Percentiles rank a stretch among this genome's conserved stretches.
These are phyloP conservation scores for Agrochola litura DNA, from an alignment of 2,888 invertebrate species.

Conservation along the genomic window DNA sequence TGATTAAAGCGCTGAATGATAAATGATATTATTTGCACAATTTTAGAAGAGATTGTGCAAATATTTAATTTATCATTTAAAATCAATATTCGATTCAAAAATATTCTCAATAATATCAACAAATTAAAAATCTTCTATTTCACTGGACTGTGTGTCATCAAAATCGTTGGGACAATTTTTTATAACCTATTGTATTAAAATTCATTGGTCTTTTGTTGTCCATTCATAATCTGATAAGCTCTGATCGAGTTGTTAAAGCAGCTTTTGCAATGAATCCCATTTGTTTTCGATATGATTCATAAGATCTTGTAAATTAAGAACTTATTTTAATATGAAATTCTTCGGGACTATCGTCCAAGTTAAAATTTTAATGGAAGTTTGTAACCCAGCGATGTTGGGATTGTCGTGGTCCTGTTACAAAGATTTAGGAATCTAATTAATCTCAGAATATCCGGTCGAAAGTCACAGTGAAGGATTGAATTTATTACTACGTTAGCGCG, in stretches of 20 bases:
- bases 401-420: conserved; percentile 75
- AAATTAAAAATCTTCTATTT: not conserved
- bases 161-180: conserved; percentile 31
- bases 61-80: not conserved
- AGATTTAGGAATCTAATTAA: conserved; percentile 78
- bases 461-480: conserved; percentile 64
- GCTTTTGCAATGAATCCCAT: conserved; percentile 28
- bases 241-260: conserved; percentile 35
- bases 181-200: conserved; percentile 49
- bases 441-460: conserved; percentile 71
- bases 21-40: too few species aligned
- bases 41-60: not conserved
- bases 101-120: conserved; percentile 18
- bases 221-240: conserved; percentile 44
- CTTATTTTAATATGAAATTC: conserved; percentile 46
- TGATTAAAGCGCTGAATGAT: not conserved
- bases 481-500: conserved; percentile 60
- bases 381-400: conserved; percentile 67
- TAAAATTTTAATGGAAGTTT: conserved; percentile 73
- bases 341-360: conserved; percentile 60
- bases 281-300: conserved; percentile 37
- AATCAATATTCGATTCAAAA: not conserved
- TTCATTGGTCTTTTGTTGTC: conserved; percentile 39
- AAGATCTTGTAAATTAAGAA: conserved; percentile 29
- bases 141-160: conserved; percentile 15